Evolutionary conservation across 2,113 vertebrate genomes (phyloP).

Genomic region (Cololabis saira): DNA sequence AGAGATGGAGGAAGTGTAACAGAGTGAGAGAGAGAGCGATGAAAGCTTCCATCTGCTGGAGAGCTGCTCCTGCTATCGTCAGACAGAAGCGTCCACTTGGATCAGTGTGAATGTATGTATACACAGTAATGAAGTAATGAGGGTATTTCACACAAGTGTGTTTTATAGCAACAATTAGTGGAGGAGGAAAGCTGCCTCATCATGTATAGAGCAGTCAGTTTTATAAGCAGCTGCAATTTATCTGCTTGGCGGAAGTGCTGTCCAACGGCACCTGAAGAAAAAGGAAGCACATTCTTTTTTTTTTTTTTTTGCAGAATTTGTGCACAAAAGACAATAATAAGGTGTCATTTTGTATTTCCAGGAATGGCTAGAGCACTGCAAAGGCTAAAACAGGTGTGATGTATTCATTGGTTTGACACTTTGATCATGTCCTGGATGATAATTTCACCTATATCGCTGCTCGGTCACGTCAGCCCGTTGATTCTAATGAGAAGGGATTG

Average conservation of each 20-base stretch:
- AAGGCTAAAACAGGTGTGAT: slow-evolving; percentile 51
- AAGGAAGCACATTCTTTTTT: neutral
- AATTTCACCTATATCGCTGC: slow-evolving; percentile 33
- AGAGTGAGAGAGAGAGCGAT: slow-evolving; percentile 33
- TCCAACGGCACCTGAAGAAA: slow-evolving; percentile 3
- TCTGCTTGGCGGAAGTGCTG: slow-evolving; percentile 2
- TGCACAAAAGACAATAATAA: slow-evolving; percentile 8
- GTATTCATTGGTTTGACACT: slow-evolving; percentile 53
- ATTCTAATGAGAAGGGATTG: slow-evolving; percentile 59
- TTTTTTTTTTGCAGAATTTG: neutral
- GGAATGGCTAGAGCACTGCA: slow-evolving; percentile 32
- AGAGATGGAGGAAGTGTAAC: slow-evolving; percentile 42
- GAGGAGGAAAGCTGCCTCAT: slow-evolving; percentile 53
- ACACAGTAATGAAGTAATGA: slow-evolving; percentile 67
- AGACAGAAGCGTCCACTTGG: slow-evolving; percentile 55
- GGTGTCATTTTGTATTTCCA: slow-evolving; percentile 1
- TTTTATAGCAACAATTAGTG: slow-evolving; percentile 57
- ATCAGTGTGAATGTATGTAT: slow-evolving; percentile 40
- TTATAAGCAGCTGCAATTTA: slow-evolving; percentile 54
- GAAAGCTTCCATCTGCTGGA: slow-evolving; percentile 65
- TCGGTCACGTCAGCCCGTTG: slow-evolving; percentile 42
- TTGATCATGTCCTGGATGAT: slow-evolving; percentile 57
- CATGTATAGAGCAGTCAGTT: slow-evolving; percentile 36
- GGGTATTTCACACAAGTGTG: slow-evolving; percentile 55
- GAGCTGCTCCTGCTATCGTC: slow-evolving; percentile 40